Evolutionary conservation across 2,797 vertebrate genomes (phyloP), one percentile per base, ranked within the genome.

Genomic region (Coregonus ussuriensis): DNA sequence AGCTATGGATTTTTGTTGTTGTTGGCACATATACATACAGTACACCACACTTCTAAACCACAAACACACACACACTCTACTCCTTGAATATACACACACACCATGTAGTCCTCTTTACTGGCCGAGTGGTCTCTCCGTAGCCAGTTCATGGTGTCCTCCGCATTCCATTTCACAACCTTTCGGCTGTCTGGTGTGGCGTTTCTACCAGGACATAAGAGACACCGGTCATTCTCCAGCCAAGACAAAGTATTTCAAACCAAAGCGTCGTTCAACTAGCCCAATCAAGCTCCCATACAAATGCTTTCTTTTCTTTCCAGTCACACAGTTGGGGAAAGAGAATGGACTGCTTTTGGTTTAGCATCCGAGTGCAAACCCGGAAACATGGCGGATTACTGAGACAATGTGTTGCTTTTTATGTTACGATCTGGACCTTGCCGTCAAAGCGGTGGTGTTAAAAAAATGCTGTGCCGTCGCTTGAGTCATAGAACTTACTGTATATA

Each of bases 91-190:
- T 3, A 33, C 35, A 35, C 35, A 83, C 93, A 82, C 84, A 97
- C 96, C 96, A 97, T 96, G 84, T 96, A 97, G 90, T 99, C 98
- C 86, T 99, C 98, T 85, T 99, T 99, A 76, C 97, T 98, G 83
- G 98, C 98, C 0, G 97, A 97, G 87, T 97, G 96, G 91, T 99
- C 98, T 91, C 96, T 92, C 82, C 98, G 95, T 74, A 99, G 94
- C 98, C 98, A 99, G 93, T 93, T 99, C 94, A 99, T 98, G 0
- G 98, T 99, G 89, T 99, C 98, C 80, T 99, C 98, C 56, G 98
- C 97, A 0, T 99, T 99, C 98, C 98, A 99, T 82, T 99, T 99
- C 83, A 99, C 98, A 82, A 99, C 95, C 87, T 99, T 99, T 80
- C 98, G 95, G 88, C 97, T 98, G 86, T 99, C 98, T 0, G 97